Evolutionary conservation across 2,797 vertebrate species (phyloP).

Genomic region (Heterohyrax brucei): DNA sequence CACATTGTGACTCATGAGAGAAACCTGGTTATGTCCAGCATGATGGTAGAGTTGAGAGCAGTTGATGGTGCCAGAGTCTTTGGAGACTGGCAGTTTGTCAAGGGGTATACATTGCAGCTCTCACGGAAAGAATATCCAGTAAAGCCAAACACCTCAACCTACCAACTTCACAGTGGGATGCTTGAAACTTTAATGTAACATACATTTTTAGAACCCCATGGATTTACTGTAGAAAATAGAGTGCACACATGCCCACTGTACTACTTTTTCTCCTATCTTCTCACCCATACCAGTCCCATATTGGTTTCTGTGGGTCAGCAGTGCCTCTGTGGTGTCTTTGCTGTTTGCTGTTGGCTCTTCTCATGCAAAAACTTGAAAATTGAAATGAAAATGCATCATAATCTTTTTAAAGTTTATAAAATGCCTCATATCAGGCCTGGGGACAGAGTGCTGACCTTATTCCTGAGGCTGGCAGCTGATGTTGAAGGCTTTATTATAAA

Average conservation of each 20-base stretch:
- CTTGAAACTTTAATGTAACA: background rate
- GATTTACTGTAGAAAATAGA: constrained; percentile 34
- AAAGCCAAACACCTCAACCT: background rate
- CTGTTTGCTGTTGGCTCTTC: background rate
- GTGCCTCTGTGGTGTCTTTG: background rate
- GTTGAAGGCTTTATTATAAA: constrained; percentile 34
- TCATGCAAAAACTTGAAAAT: constrained; percentile 8
- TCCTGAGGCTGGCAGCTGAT: background rate
- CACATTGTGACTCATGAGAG: constrained; percentile 74
- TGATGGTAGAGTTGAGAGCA: background rate
- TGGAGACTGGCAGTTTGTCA: constrained; percentile 12
- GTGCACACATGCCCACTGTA: accelerated
- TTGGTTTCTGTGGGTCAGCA: background rate
- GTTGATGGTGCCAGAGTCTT: background rate
- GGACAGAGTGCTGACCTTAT: background rate
- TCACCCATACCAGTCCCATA: background rate
- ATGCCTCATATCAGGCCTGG: background rate
- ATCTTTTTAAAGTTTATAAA: constrained; percentile 30
- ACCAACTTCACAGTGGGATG: background rate
- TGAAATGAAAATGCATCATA: constrained; percentile 48
- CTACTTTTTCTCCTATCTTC: no score
- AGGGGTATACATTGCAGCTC: background rate
- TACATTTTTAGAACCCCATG: constrained; percentile 38
- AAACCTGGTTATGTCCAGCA: constrained; percentile 14
- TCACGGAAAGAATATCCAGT: background rate